These are phyloP conservation scores for Myathropa florea DNA, from an alignment of 2,888 invertebrate genomes.

Conservation along the genomic window DNA sequence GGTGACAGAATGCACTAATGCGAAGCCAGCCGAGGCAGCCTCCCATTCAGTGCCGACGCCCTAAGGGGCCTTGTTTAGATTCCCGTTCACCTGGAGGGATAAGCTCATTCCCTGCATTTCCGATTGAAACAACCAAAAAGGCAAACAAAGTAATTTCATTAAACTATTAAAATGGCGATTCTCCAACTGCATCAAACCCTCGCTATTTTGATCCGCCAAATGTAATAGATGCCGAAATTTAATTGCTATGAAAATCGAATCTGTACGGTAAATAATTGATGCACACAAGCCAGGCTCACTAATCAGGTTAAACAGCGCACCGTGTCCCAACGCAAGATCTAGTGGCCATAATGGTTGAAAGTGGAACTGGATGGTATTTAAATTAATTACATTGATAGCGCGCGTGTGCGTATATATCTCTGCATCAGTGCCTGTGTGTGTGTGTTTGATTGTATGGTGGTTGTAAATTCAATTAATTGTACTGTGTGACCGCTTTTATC, in stretches of 20 bases:
- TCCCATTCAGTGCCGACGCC: no score
- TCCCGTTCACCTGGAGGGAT: no score
- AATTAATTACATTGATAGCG: slow-evolving; percentile 55
- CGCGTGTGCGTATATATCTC: background rate
- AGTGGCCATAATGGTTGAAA: background rate
- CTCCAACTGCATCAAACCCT: background rate
- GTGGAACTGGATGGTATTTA: slow-evolving; percentile 15
- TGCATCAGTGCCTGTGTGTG: background rate
- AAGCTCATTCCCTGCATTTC: background rate
- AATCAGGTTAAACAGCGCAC: slow-evolving; percentile 43
- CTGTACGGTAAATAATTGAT: background rate
- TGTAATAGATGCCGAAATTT: background rate
- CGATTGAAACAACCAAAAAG: background rate
- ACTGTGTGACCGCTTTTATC: slow-evolving; percentile 45
- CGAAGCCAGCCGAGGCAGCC: no score
- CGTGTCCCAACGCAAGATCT: background rate
- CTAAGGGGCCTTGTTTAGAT: no score
- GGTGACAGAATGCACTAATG: no score
- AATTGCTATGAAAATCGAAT: background rate
- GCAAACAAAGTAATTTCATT: background rate
- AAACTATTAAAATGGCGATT: background rate
- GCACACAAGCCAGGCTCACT: background rate
- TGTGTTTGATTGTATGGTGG: background rate
- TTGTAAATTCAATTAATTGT: slow-evolving; percentile 63
- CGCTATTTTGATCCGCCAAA: background rate